Evolutionary conservation across 2,888 invertebrate species (phyloP).

Genomic region (Zele albiditarsus): DNA sequence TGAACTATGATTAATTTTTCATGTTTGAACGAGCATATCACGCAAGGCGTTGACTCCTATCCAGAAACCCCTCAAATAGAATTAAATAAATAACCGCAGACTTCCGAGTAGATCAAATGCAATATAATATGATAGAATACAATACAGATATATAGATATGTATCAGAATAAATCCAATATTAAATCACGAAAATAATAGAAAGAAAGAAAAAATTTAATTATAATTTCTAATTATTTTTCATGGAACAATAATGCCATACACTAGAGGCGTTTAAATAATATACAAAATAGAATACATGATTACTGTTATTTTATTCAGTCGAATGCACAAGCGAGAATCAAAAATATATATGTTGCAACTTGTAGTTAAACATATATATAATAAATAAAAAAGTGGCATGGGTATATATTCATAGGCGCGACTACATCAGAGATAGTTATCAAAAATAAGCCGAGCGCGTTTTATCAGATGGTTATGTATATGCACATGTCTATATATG

Average conservation of each 20-base stretch:
- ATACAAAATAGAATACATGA: slow-evolving; percentile 12
- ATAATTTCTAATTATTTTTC: slow-evolving; percentile 8
- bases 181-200: background rate
- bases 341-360: background rate
- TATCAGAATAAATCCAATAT: background rate
- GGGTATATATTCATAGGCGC: slow-evolving; percentile 16
- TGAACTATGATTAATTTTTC: slow-evolving; percentile 35
- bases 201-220: background rate
- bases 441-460: slow-evolving; percentile 11
- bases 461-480: slow-evolving; percentile 33
- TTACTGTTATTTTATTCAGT: slow-evolving; percentile 27
- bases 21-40: slow-evolving; percentile 23
- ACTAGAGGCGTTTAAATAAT: background rate
- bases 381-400: background rate
- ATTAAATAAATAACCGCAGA: slow-evolving; percentile 31
- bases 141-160: background rate
- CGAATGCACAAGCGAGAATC: slow-evolving; percentile 1
- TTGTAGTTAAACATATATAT: background rate
- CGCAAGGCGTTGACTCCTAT: slow-evolving; percentile 39
- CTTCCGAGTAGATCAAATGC: slow-evolving; percentile 31
- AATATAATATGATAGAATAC: background rate
- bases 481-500: slow-evolving; percentile 18
- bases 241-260: background rate
- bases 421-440: slow-evolving; percentile 17
- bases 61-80: slow-evolving; percentile 31